A percentile compares a stretch with the other conserved stretches of the same genome.
phyloP scores from a whole-genome alignment of 2,797 vertebrate genomes.

The Clarias platycephalus region DNA sequence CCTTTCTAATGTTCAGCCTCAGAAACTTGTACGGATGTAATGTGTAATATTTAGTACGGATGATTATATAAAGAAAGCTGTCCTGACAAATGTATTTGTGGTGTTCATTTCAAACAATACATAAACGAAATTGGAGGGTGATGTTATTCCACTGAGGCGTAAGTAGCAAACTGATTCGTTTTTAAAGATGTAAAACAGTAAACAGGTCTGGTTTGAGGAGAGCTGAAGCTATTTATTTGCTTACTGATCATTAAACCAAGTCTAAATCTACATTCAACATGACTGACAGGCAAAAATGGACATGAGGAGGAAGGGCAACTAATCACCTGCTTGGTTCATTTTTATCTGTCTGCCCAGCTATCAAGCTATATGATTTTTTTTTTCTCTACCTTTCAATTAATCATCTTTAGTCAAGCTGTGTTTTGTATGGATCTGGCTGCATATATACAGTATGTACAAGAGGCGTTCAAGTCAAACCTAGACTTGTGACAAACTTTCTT shows the following conservation, averaged over 20 bases:
- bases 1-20: neutral
- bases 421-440: too few species aligned
- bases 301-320: too few species aligned
- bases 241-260: neutral
- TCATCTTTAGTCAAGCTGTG: too few species aligned
- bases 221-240: neutral
- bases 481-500: too few species aligned
- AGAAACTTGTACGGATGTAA: neutral
- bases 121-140: neutral
- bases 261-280: neutral
- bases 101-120: neutral
- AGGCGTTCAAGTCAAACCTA: too few species aligned
- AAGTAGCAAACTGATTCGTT: neutral
- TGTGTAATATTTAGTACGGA: constrained; percentile 21
- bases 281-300: neutral
- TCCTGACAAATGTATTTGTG: neutral
- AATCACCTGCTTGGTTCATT: too few species aligned
- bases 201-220: neutral
- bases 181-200: neutral
- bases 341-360: neutral
- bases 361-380: too few species aligned
- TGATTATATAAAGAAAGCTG: neutral
- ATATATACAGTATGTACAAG: too few species aligned
- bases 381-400: too few species aligned
- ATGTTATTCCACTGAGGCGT: neutral